Evolutionary conservation across 2,113 vertebrate genomes (phyloP).

Genomic region (Steatornis caripensis): DNA sequence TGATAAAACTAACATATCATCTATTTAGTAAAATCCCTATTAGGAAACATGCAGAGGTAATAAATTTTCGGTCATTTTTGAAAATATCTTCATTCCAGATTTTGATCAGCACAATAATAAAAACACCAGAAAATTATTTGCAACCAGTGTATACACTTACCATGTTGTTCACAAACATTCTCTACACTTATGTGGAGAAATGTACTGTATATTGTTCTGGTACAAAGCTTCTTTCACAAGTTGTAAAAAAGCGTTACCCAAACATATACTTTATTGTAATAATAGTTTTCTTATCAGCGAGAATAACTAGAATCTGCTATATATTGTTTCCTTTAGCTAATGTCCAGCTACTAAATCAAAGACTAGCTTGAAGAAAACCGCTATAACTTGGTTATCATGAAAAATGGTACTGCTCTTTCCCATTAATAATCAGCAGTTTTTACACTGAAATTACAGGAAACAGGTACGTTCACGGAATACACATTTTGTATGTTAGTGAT

Average conservation of each 20-base stretch:
- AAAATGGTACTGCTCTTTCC: background rate
- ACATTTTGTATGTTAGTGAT: background rate
- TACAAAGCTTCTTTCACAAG: background rate
- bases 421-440: background rate
- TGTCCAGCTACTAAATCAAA: background rate
- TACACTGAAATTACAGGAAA: background rate
- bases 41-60: background rate
- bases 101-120: background rate
- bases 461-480: background rate
- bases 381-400: background rate
- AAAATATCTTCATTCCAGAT: background rate
- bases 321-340: background rate
- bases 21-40: background rate
- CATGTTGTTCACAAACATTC: background rate
- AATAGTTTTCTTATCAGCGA: background rate
- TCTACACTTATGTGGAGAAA: background rate
- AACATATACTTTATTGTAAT: background rate
- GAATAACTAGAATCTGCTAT: background rate
- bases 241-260: background rate
- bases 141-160: background rate
- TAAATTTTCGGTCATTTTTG: background rate
- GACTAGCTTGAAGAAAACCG: background rate
- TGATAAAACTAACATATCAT: background rate
- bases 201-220: background rate
- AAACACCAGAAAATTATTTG: background rate